These are phyloP conservation scores for Chaetura pelagica DNA, from an alignment of 2,113 vertebrate species.

Conservation along the genomic window DNA sequence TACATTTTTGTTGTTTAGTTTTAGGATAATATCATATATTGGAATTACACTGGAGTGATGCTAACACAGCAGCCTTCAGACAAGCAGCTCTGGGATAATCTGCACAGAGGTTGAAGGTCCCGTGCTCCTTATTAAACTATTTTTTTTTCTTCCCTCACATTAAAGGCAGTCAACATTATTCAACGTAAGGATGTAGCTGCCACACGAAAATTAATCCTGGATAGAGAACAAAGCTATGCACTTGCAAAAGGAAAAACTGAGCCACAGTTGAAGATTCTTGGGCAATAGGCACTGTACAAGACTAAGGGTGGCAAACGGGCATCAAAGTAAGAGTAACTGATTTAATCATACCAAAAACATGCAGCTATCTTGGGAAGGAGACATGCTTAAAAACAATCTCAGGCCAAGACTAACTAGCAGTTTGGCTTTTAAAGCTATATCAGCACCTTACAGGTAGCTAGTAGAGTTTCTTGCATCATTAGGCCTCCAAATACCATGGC, in stretches of 20 bases:
- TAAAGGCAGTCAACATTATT: background rate
- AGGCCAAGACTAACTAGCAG: background rate
- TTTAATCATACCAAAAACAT: background rate
- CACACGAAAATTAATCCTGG: background rate
- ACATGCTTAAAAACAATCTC: background rate
- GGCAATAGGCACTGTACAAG: accelerated
- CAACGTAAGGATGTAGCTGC: background rate
- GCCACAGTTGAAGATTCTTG: accelerated
- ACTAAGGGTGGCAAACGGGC: accelerated
- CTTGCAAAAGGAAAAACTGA: background rate
- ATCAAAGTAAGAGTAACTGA: accelerated
- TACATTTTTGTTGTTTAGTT: background rate
- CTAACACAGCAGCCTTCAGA: background rate
- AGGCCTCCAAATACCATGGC: background rate
- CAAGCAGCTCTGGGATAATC: background rate
- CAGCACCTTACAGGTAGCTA: background rate
- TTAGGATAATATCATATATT: background rate
- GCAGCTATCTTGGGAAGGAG: background rate
- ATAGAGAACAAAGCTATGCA: background rate
- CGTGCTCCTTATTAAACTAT: background rate
- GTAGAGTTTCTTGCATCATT: background rate
- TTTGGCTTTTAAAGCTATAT: background rate
- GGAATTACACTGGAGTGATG: background rate
- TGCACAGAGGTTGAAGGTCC: background rate
- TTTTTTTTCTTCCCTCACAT: background rate